phyloP scores from a whole-genome alignment of 1,140 invertebrate species.

The Polypedilum vanderplanki region DNA sequence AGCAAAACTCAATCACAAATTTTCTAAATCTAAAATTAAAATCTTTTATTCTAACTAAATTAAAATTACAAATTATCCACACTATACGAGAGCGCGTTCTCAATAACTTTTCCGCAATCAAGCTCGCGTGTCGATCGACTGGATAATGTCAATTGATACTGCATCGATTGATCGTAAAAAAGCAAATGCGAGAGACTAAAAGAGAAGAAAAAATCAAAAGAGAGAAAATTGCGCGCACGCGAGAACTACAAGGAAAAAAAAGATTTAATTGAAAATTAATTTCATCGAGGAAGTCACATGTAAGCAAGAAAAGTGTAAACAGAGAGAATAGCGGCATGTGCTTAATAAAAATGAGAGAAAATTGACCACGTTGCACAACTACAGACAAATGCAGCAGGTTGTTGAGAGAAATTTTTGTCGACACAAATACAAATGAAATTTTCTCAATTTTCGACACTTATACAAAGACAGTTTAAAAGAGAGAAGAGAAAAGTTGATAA shows the following conservation, averaged over 20 bases:
- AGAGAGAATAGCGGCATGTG: background rate
- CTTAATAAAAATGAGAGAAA: background rate
- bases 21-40: background rate
- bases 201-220: background rate
- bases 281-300: too few relatives aligned
- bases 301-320: too few relatives aligned
- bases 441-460: background rate
- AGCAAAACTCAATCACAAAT: background rate
- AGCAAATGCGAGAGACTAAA: background rate
- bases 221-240: background rate
- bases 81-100: background rate
- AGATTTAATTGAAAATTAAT: too few relatives aligned
- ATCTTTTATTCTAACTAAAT: background rate
- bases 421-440: background rate
- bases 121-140: background rate
- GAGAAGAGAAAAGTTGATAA: too few relatives aligned
- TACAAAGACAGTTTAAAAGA: background rate
- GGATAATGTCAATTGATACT: slow-evolving; percentile 12
- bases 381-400: background rate
- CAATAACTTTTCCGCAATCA: too few relatives aligned
- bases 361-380: background rate
- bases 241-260: background rate
- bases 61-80: background rate
- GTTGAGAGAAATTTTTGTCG: background rate
- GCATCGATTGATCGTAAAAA: background rate